Conservation (phyloP, 2,797 vertebrate species). For the Poliocrania exsul region DNA sequence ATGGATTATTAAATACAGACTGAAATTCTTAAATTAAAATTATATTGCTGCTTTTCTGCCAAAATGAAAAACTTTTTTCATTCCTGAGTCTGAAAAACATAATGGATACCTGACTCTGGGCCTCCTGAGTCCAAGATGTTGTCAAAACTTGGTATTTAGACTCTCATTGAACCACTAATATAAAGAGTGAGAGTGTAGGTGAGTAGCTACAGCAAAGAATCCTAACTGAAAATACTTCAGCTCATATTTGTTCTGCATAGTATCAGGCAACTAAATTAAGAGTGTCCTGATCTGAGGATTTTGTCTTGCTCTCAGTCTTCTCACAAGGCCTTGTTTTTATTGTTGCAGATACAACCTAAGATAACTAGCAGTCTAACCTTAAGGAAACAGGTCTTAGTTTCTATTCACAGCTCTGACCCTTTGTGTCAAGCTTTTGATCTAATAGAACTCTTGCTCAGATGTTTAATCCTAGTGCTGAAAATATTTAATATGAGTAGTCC, state of each 20-base stretch:
- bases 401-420: neutral
- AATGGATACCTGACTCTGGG: neutral
- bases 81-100: neutral
- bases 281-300: neutral
- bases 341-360: neutral
- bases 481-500: neutral
- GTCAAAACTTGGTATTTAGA: neutral
- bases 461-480: neutral
- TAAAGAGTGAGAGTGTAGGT: neutral
- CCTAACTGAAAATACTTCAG: neutral
- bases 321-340: neutral
- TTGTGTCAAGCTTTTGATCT: neutral
- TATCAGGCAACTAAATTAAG: neutral
- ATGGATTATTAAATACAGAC: slow-evolving; percentile 3
- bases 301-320: neutral
- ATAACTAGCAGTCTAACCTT: neutral
- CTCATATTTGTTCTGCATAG: neutral
- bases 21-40: neutral
- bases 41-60: neutral
- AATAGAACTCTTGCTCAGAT: neutral
- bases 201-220: neutral
- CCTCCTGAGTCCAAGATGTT: neutral
- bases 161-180: neutral
- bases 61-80: neutral
- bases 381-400: neutral